Conservation (phyloP, 2,888 invertebrate species). For the Campoplex capitator region DNA sequence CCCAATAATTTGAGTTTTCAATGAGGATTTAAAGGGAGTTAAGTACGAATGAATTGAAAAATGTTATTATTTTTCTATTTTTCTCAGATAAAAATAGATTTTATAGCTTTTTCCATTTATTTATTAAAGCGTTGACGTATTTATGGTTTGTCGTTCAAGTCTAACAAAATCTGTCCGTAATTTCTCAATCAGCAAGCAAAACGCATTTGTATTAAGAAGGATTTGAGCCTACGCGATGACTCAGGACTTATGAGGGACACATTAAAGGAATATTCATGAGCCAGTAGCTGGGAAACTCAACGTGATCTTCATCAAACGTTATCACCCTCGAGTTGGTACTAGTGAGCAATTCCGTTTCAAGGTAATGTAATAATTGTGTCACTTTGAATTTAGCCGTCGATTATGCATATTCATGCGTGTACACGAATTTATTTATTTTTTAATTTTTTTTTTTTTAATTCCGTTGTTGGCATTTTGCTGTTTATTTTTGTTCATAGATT, state of each 20-base stretch:
- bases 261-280: conserved; percentile 63
- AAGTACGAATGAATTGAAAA: not conserved
- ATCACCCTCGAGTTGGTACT: conserved; percentile 30
- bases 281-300: conserved; percentile 41
- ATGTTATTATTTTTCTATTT: not conserved
- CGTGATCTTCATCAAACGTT: conserved; percentile 52
- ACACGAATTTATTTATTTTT: not conserved
- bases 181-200: conserved; percentile 48
- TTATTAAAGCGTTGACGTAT: conserved; percentile 1
- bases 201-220: not conserved
- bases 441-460: not conserved
- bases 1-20: not conserved
- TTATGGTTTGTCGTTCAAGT: not conserved
- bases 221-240: conserved; percentile 14
- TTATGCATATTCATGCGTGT: not conserved
- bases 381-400: conserved; percentile 25
- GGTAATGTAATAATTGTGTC: conserved; percentile 50
- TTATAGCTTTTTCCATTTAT: not conserved
- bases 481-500: conserved; percentile 5
- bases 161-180: conserved; percentile 34
- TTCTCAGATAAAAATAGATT: not conserved
- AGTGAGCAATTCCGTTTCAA: conserved; percentile 23
- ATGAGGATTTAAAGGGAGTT: not conserved
- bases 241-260: conserved; percentile 2
- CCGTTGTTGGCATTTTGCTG: not conserved